Evolutionary conservation across 2,113 vertebrate species (phyloP), one percentile per base, ranked within the genome.

Genomic region (Labeo catla): DNA sequence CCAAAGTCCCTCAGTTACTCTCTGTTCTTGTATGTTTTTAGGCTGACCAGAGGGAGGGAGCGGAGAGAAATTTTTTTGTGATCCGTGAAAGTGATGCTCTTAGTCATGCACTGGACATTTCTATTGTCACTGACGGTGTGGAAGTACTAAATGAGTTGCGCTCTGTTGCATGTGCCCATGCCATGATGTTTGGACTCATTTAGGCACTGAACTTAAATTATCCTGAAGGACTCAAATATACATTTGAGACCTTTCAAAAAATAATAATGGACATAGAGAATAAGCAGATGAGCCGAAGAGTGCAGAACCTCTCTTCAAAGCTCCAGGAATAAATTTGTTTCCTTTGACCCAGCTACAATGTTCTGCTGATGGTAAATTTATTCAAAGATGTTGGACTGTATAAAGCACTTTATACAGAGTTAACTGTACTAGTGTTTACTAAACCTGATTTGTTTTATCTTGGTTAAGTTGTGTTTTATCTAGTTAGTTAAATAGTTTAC

Each of bases 141-240:
- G 78, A 65, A 21, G 50, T 63, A 16, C 78, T 63, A 43, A 45
- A 65, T 43, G 54, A 63, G 34, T 61, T 61, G 39, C 76, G 57
- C 39, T 66, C 61, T 49, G n/a, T 81, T 81, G 39, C 80, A 82
- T 82, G 61, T 57, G 9, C 43, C 45, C 52, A 19, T 77, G 50
- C 21, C 74, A 77, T 77, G 73, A 47, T 76, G 74, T 77, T 77
- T 77, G 43, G 36, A 77, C 47, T 77, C 45, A 77, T 77, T 28
- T 79, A 73, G 36, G 13, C 52, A 79, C 45, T 79, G n/a, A 79
- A 79, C 52, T 59, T 50, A 39, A 79, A 79, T 59, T 79, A 59
- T 79, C 76, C 76, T 8, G 23, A 34, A 79, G 49, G 50, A 23
- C 76, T 54, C 54, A 50, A 79, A 57, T 79, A 79, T 57, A 79